Base-by-base conservation (phyloP, 2,113 vertebrate genomes). In the Mormoops blainvillei region DNA sequence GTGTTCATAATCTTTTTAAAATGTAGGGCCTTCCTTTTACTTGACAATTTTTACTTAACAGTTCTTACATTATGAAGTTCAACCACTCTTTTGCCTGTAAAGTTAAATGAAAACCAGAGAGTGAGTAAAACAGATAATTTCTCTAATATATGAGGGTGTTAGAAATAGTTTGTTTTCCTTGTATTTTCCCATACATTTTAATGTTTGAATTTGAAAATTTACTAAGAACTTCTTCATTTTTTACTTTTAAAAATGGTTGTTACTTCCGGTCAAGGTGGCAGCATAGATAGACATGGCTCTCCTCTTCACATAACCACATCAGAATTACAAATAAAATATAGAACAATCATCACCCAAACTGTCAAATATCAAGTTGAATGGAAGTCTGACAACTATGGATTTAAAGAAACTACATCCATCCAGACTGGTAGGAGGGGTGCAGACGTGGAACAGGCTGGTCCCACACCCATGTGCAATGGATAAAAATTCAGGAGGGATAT, bases 11-110 rank as follows among this genome's bases (percentile, higher is more conserved):
- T 77, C 65, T 94, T 94, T 91, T 91, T 82, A 45, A 70, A 65
- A 83, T 83, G 45, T 45, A 74, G 50, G 73, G 33, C n/a, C 87
- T 94, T 96, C 74, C 45, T 92, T 91, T 94, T 90, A 93, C 71
- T 87, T 68, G 58, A 90, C 48, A 96, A 68, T 82, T 82, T 95
- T 91, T 43, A 85, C 73, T 71, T 65, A 96, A 94, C 88, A 70
- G 78, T 93, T 95, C 68, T 94, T 80, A 96, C 28, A 41, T 41
- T 94, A 91, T 41, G 20, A 83, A 95, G n/a, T 91, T 95, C 91
- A 90, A 93, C 85, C 88, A 56, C 63, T 95, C 68, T 87, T 94
- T 77, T 50, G 85, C 82, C 68, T 87, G 24, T 71, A 52, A 95
- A 92, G 41, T 85, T 95, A 89, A 89, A 76, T 70, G 56, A 87